These are phyloP conservation scores for Australoheros facetus DNA, from an alignment of 2,797 vertebrate genomes.

Conservation along the genomic window DNA sequence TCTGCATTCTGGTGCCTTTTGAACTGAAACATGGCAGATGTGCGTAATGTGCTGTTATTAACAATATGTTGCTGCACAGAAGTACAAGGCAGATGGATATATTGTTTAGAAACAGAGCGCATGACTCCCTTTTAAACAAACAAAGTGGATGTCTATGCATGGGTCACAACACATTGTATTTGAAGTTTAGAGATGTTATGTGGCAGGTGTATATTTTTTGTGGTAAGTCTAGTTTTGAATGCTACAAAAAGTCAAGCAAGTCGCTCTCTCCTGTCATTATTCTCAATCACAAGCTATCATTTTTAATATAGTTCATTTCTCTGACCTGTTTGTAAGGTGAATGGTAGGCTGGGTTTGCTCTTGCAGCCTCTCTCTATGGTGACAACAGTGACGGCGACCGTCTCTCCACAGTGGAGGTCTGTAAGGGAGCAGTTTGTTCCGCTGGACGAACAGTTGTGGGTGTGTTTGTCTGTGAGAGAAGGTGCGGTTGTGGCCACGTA, in stretches of 20 bases:
- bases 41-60: too few species aligned
- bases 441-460: slow-evolving; percentile 67
- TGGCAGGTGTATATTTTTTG: not conserved
- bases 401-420: slow-evolving; percentile 74
- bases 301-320: not conserved
- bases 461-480: not conserved
- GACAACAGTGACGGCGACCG: slow-evolving; percentile 60
- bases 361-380: slow-evolving; percentile 76
- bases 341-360: slow-evolving; percentile 70
- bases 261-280: too few species aligned
- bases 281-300: not conserved
- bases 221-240: not conserved
- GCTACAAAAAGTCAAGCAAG: not conserved
- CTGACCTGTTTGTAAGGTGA: slow-evolving; percentile 75
- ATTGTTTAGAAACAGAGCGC: too few species aligned
- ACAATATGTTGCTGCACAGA: not conserved
- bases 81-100: not conserved
- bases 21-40: not conserved
- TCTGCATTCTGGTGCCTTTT: not conserved
- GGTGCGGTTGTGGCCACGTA: slow-evolving; percentile 61
- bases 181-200: not conserved
- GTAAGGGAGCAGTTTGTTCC: slow-evolving; percentile 70
- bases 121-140: too few species aligned
- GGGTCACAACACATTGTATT: not conserved
- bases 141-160: too few species aligned